Conservation (phyloP, 2,888 invertebrate genomes). For the Dyspetes luteomarginatus region DNA sequence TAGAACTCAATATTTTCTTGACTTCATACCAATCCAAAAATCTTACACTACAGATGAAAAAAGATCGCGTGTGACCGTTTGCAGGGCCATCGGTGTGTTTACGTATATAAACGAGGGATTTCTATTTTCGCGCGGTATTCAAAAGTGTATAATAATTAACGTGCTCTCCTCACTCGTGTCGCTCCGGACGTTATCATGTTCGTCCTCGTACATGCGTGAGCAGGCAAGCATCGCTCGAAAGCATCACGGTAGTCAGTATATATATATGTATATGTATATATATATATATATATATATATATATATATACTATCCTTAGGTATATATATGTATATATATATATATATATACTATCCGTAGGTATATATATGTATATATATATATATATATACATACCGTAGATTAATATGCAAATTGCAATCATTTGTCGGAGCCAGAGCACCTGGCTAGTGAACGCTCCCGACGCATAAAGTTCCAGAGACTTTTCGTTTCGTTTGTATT, state of each 20-base stretch:
- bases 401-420: slow-evolving; percentile 60
- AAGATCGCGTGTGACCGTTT: too few relatives aligned
- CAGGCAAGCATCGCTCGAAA: slow-evolving; percentile 14
- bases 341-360: too few relatives aligned
- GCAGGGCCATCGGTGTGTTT: too few relatives aligned
- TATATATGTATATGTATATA: not conserved
- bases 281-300: slow-evolving; percentile 9
- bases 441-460: slow-evolving; percentile 49
- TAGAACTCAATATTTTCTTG: too few relatives aligned
- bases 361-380: not conserved
- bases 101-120: too few relatives aligned
- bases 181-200: slow-evolving; percentile 9
- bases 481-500: slow-evolving; percentile 54
- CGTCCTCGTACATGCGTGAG: slow-evolving; percentile 17
- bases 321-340: not conserved
- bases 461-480: slow-evolving; percentile 37
- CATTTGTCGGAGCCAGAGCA: slow-evolving; percentile 54
- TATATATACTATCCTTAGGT: too few relatives aligned
- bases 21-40: too few relatives aligned
- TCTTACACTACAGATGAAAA: too few relatives aligned
- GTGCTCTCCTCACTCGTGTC: slow-evolving; percentile 22
- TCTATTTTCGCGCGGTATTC: too few relatives aligned
- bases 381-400: slow-evolving; percentile 12
- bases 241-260: slow-evolving; percentile 3
- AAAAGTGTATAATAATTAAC: slow-evolving; percentile 35